Percentiles rank a stretch among this genome's conserved stretches.
Conservation (phyloP, 2,113 vertebrate species). For the Dipodomys ordii region DNA sequence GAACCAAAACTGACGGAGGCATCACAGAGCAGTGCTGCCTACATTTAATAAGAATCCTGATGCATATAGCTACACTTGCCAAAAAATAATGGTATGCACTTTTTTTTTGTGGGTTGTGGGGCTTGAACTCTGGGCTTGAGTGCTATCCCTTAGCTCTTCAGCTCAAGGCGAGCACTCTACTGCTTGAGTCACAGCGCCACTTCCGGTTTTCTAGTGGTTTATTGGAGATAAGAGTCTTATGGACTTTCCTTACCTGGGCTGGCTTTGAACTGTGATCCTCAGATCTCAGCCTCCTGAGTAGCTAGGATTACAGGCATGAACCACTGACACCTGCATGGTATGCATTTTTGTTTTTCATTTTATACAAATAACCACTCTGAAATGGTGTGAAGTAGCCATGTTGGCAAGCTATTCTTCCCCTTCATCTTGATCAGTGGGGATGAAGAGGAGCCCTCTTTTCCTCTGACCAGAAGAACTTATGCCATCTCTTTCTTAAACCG, state of each 20-base stretch:
- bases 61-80: rapidly evolving
- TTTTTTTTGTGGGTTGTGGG: background rate
- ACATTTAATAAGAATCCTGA: background rate
- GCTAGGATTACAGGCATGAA: too few relatives aligned
- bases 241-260: too few relatives aligned
- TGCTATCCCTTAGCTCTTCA: too few relatives aligned
- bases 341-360: background rate
- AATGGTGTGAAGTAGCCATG: background rate
- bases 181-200: too few relatives aligned
- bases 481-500: background rate
- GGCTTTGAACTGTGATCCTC: too few relatives aligned
- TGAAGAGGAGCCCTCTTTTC: background rate
- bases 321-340: too few relatives aligned
- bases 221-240: too few relatives aligned
- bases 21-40: background rate
- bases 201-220: too few relatives aligned
- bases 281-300: too few relatives aligned
- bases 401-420: background rate
- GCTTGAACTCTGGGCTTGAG: too few relatives aligned
- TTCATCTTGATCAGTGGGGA: background rate
- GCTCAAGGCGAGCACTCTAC: too few relatives aligned
- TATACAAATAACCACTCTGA: background rate
- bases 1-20: background rate
- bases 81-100: background rate
- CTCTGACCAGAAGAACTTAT: background rate